Evolutionary conservation across 2,888 invertebrate species (phyloP).

Genomic region (Pelosia muscerda): DNA sequence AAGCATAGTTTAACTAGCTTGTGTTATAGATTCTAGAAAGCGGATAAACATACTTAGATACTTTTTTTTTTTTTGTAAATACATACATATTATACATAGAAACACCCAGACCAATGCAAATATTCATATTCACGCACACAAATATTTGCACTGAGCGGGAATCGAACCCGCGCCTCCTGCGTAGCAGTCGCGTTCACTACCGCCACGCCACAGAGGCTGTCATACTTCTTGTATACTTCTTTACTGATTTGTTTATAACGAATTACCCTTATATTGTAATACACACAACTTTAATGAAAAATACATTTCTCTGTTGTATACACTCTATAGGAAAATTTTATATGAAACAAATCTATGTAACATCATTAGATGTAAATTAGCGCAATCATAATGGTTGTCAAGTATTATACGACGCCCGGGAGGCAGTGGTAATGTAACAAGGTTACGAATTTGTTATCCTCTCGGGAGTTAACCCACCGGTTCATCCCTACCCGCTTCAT

Average conservation of each 20-base stretch:
- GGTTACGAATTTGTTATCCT: slow-evolving; percentile 64
- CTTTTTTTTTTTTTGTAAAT: no score
- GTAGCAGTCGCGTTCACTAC: no score
- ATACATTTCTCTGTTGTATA: neutral
- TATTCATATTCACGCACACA: no score
- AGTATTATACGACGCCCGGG: slow-evolving; percentile 57
- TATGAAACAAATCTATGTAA: slow-evolving; percentile 36
- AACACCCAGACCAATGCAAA: no score
- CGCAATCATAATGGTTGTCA: slow-evolving; percentile 61
- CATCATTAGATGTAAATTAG: slow-evolving; percentile 53
- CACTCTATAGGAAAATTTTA: slow-evolving; percentile 14
- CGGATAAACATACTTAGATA: no score
- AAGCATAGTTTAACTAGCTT: no score
- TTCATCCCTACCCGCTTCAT: slow-evolving; percentile 53
- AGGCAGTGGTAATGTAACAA: slow-evolving; percentile 55
- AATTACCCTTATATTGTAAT: neutral
- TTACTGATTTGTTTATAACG: neutral
- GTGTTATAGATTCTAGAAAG: no score
- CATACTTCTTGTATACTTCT: no score
- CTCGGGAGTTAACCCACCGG: slow-evolving; percentile 54
- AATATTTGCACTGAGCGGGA: no score
- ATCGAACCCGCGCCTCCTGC: no score
- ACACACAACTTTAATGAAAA: neutral
- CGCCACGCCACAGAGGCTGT: no score
- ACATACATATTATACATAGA: no score